These are phyloP conservation scores for Brachypalpus laphriformis DNA, from an alignment of 2,888 invertebrate genomes.

Conservation along the genomic window DNA sequence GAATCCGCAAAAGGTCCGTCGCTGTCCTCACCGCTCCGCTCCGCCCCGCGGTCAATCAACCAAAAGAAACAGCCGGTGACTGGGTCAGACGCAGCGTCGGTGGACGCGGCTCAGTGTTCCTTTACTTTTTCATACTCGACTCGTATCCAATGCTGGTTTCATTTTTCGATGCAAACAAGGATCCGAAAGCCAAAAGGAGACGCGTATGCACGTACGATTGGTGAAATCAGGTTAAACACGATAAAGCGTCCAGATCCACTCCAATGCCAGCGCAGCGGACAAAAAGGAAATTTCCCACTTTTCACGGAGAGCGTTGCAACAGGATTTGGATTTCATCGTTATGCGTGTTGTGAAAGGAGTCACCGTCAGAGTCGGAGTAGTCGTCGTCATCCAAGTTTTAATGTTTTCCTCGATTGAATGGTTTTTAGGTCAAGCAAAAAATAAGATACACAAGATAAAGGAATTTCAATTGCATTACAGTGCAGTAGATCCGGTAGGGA, in stretches of 20 bases:
- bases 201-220: slow-evolving; percentile 24
- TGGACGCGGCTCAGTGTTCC: neutral
- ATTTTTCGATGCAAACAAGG: slow-evolving; percentile 42
- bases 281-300: slow-evolving; percentile 62
- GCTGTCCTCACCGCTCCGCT: neutral
- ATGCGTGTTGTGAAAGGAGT: slow-evolving; percentile 48
- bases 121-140: neutral
- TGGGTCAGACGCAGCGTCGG: slow-evolving; percentile 40
- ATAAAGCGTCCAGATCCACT: slow-evolving; percentile 24
- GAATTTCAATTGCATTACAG: slow-evolving; percentile 28
- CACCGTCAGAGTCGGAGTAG: neutral
- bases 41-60: neutral
- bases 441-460: slow-evolving; percentile 28
- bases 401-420: slow-evolving; percentile 42
- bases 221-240: slow-evolving; percentile 72
- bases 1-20: slow-evolving; percentile 28
- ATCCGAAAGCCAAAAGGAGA: slow-evolving; percentile 60
- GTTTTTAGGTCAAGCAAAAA: slow-evolving; percentile 61
- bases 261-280: slow-evolving; percentile 27
- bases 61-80: neutral
- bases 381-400: slow-evolving; percentile 2
- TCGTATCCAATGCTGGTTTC: slow-evolving; percentile 30
- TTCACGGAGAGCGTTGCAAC: slow-evolving; percentile 33
- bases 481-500: slow-evolving; percentile 10
- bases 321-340: slow-evolving; percentile 61